Evolutionary conservation across 2,797 vertebrate genomes (phyloP), one percentile per base, ranked within the genome.

Genomic region (Crocidura indochinensis): DNA sequence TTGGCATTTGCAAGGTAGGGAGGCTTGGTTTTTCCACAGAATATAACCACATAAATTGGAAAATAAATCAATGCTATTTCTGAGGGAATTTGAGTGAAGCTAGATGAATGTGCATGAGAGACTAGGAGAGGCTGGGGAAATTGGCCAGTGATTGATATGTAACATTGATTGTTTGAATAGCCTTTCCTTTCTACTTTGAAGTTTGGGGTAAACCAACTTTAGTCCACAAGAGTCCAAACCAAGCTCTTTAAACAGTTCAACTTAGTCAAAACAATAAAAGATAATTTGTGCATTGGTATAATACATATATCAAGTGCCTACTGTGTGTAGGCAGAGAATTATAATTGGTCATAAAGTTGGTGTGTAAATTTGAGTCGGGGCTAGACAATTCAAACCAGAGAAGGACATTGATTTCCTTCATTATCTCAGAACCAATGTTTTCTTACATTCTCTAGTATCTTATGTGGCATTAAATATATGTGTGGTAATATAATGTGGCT

Each of bases 161-260:
- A 65, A 2, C 71, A 68, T 68, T 90, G 74, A 8, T 53, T 64
- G 19, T 87, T 79, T 71, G 64, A 74, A 68, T 71, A 60, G 17
- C 14, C 65, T 76, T 31, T 83, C 29, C 31, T 85, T 86, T 75
- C 51, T n/a, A 76, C 26, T 83, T 90, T 91, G 62, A 80, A 69
- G 26, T 76, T 92, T 85, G 44, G 11, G 38, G 72, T 75, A 86
- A 90, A 91, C 27, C 29, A 86, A 81, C 49, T 71, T 88, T 72
- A 64, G 22, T 65, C 19, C 27, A 82, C 49, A 69, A 82, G 17
- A 84, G 72, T 83, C 60, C 81, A 87, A 75, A 46, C 22, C 5
- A 79, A 72, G 19, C 10, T 29, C 51, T 49, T 64, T 49, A 85
- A 74, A 67, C 60, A 69, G n/a, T 56, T 80, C 67, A 69, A 44